phyloP scores from a whole-genome alignment of 2,113 vertebrate species.

The Neogobius melanostomus region DNA sequence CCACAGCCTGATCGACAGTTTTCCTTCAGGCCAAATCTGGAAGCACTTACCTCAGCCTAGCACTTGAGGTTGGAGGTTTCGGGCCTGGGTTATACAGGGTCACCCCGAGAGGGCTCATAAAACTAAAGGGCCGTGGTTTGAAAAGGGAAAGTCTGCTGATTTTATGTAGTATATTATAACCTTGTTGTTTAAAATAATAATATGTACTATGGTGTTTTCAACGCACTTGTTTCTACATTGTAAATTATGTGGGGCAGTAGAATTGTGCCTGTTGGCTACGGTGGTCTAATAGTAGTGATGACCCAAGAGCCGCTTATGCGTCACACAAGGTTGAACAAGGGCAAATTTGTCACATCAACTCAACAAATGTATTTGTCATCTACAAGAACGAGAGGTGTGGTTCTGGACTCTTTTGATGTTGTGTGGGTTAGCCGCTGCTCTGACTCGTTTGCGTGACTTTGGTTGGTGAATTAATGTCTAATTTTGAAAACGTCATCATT shows the following conservation, averaged over 20 bases:
- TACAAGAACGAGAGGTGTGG: slow-evolving; percentile 20
- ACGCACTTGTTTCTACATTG: neutral
- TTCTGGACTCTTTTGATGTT: slow-evolving; percentile 21
- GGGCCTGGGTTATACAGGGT: slow-evolving; percentile 49
- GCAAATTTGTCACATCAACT: slow-evolving; percentile 35
- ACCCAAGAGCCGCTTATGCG: slow-evolving; percentile 9
- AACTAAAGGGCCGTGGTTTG: slow-evolving; percentile 21
- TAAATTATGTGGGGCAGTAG: slow-evolving; percentile 11
- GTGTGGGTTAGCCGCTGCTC: no score
- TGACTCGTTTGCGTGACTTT: neutral
- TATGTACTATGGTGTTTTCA: slow-evolving; percentile 7
- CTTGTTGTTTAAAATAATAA: slow-evolving; percentile 2
- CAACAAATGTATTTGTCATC: slow-evolving; percentile 43
- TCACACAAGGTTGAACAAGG: slow-evolving; percentile 20
- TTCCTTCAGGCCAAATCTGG: slow-evolving; percentile 63
- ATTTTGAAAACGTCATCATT: no score
- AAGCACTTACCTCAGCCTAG: slow-evolving; percentile 58
- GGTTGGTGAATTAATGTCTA: no score
- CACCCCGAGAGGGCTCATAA: slow-evolving; percentile 26
- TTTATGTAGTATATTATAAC: slow-evolving; percentile 9
- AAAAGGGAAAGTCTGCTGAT: slow-evolving; percentile 16
- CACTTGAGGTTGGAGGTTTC: slow-evolving; percentile 43
- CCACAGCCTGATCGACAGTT: slow-evolving; percentile 61
- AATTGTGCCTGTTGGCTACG: neutral
- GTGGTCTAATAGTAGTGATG: slow-evolving; percentile 11